These are phyloP conservation scores for Ecliptopera silaceata DNA, from an alignment of 2,888 invertebrate genomes.

Conservation along the genomic window DNA sequence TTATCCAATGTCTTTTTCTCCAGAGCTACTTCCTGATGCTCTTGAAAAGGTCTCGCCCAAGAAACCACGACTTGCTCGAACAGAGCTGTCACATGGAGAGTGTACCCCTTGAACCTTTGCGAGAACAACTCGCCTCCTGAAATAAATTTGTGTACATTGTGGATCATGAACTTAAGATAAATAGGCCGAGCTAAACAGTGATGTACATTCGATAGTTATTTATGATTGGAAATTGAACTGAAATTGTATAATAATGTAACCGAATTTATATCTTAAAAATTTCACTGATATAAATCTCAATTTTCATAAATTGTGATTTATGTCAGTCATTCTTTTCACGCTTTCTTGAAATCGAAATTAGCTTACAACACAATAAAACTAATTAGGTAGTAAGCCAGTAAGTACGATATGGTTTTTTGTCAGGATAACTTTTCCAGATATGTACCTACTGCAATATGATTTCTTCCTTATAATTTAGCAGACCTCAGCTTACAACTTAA, in stretches of 20 bases:
- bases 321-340: neutral
- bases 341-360: slow-evolving; percentile 27
- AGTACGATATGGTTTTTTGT: slow-evolving; percentile 6
- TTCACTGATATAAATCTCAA: too few relatives aligned
- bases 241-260: too few relatives aligned
- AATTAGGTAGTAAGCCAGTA: too few relatives aligned
- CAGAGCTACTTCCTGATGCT: slow-evolving; percentile 84
- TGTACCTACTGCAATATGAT: too few relatives aligned
- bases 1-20: slow-evolving; percentile 89
- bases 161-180: neutral
- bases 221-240: too few relatives aligned
- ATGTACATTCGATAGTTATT: too few relatives aligned
- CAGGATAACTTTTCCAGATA: too few relatives aligned
- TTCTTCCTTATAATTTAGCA: too few relatives aligned
- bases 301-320: slow-evolving; percentile 7
- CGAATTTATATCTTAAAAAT: too few relatives aligned
- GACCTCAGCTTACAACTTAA: too few relatives aligned
- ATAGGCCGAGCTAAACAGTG: too few relatives aligned
- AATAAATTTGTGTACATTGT: neutral
- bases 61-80: slow-evolving; percentile 84
- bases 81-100: slow-evolving; percentile 84
- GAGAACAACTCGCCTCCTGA: slow-evolving; percentile 88
- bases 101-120: slow-evolving; percentile 86
- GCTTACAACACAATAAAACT: slow-evolving; percentile 24
- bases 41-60: slow-evolving; percentile 80